Evolutionary conservation across 1,140 invertebrate species (phyloP).

Genomic region (Eriocheir sinensis): DNA sequence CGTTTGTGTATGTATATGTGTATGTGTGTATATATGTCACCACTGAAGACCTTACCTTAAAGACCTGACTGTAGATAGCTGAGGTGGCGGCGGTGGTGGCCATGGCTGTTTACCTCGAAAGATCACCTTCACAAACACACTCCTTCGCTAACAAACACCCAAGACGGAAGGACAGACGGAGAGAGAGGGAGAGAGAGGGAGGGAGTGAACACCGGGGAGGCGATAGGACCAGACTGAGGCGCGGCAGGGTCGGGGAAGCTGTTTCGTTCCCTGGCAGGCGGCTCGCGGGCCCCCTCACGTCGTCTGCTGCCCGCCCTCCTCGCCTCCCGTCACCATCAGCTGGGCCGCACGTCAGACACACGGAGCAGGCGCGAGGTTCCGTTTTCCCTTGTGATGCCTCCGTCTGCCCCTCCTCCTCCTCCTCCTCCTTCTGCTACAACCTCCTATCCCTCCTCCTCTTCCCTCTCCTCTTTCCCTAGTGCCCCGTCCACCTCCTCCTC

Average conservation of each 20-base stretch:
- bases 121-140: not conserved
- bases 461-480: no score
- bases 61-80: constrained; percentile 52
- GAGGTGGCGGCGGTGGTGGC: constrained; percentile 46
- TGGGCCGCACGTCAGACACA: not conserved
- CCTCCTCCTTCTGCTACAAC: no score
- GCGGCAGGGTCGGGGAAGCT: not conserved
- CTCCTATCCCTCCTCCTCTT: no score
- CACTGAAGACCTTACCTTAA: constrained; percentile 33
- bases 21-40: no score
- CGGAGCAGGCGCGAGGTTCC: constrained; percentile 54
- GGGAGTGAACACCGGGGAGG: not conserved
- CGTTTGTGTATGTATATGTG: no score
- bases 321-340: not conserved
- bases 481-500: no score
- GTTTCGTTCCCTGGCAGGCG: constrained; percentile 9
- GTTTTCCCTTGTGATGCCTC: constrained; percentile 50
- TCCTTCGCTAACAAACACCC: no score
- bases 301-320: constrained; percentile 30
- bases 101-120: not conserved
- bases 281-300: constrained; percentile 51
- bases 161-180: no score
- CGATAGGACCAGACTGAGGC: constrained; percentile 10
- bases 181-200: not conserved
- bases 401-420: no score